These are phyloP conservation scores for Macaria liturata DNA, from an alignment of 2,888 invertebrate genomes.

Conservation along the genomic window DNA sequence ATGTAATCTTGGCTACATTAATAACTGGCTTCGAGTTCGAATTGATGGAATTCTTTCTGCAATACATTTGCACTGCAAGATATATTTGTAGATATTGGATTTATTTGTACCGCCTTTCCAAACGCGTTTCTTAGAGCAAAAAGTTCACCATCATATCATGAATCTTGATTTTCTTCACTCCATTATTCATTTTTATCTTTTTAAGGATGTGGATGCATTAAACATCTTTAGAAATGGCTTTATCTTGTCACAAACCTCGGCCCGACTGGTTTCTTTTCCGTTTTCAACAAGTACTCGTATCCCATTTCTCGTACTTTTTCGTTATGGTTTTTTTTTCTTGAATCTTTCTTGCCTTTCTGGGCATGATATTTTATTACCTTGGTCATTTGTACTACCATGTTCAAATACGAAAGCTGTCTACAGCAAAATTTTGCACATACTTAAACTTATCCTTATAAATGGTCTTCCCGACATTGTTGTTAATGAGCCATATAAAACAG, in stretches of 20 bases:
- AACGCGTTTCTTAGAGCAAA: slow-evolving; percentile 1
- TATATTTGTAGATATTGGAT: background rate
- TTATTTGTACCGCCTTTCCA: background rate
- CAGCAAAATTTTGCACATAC: too few species aligned
- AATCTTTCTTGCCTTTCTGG: too few species aligned
- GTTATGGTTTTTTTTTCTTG: too few species aligned
- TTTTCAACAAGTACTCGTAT: too few species aligned
- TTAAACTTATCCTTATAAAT: too few species aligned
- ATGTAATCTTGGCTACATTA: slow-evolving; percentile 14
- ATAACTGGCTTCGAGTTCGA: slow-evolving; percentile 11
- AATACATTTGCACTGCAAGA: slow-evolving; percentile 1
- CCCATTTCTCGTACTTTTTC: too few species aligned
- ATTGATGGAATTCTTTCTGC: slow-evolving; percentile 12
- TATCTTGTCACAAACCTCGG: too few species aligned
- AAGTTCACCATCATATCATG: slow-evolving; percentile 12
- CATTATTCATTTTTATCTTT: slow-evolving; percentile 14
- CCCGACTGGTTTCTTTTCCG: too few species aligned
- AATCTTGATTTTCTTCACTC: slow-evolving; percentile 9
- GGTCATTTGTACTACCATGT: too few species aligned
- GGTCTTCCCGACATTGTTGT: background rate
- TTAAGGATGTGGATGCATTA: slow-evolving; percentile 7
- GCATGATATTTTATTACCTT: too few species aligned
- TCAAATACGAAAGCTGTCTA: too few species aligned
- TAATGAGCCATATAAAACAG: slow-evolving; percentile 3
- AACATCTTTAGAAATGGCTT: background rate